Evolutionary conservation across 2,797 vertebrate genomes (phyloP), one percentile per base, ranked within the genome.

Genomic region (Tenualosa thibaudeaui): DNA sequence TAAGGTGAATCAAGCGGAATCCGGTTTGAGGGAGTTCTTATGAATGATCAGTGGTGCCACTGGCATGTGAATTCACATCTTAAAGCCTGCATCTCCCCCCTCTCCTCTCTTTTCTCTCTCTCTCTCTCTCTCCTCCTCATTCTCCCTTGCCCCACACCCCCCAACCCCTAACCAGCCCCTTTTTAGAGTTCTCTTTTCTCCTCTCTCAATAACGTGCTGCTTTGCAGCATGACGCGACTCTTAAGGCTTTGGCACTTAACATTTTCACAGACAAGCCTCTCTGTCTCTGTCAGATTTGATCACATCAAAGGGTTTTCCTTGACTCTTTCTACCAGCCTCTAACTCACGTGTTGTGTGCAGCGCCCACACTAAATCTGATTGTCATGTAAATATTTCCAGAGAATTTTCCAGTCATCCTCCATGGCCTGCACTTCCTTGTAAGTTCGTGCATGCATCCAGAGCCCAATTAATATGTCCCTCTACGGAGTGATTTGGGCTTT

Each of bases 1-100:
- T 78, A 78, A 78, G 40, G 71, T 78, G 71, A 78, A 78, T 46
- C 71, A 46, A 78, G 40, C 37, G 5, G 40, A 40, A 78, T 40
- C 71, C 71, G 71, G 71, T 78, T 78, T 78, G 71, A 78, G 40
- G 71, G 71, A 78, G 71, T 78, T 78, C 71, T 78, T 40, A 43
- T 78, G 71, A 78, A 78, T 40, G 71, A 78, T 78, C 71, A 46
- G 37, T 78, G 71, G 40, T 78, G 40, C 71, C 71, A 78, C 71
- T 75, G 68, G 68, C 31, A 31, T 75, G 68, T 43, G 68, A 17
- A 78, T 46, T 78, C 71, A 78, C 71, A 78, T 78, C 71, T 15
- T 78, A 7, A 22, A 78, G 71, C 71, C 37, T 78, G 71, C 71
- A 78, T 46, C 71, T 37, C 71, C 5, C 71, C 68, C 37, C 71